phyloP scores from a whole-genome alignment of 2,888 invertebrate genomes.

The Alviniconcha strummeri region DNA sequence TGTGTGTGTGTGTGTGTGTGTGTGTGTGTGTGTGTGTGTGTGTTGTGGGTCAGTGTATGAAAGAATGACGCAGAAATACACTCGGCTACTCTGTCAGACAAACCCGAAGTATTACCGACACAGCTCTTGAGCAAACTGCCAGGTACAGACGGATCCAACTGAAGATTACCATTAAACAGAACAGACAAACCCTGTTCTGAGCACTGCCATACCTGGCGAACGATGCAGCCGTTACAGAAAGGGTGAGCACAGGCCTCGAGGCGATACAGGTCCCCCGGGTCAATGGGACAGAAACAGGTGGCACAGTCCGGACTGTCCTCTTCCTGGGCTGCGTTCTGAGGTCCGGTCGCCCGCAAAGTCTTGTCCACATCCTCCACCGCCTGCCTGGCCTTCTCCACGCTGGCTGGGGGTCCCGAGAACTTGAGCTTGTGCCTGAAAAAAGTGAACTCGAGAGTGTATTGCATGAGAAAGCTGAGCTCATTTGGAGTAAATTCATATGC shows the following conservation, averaged over 20 bases:
- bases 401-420: slow-evolving; percentile 44
- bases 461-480: too few relatives aligned
- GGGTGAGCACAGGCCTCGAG: slow-evolving; percentile 66
- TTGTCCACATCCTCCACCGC: slow-evolving; percentile 36
- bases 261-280: slow-evolving; percentile 51
- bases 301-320: slow-evolving; percentile 46
- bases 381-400: slow-evolving; percentile 40
- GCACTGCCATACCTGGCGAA: slow-evolving; percentile 33
- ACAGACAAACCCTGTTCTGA: too few relatives aligned
- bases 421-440: slow-evolving; percentile 44
- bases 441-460: too few relatives aligned
- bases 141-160: too few relatives aligned
- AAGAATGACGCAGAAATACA: neutral
- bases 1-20: too few relatives aligned
- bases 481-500: too few relatives aligned
- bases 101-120: too few relatives aligned
- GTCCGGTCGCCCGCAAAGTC: neutral
- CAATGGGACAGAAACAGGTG: slow-evolving; percentile 60
- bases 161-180: too few relatives aligned
- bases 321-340: neutral
- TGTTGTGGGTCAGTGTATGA: neutral
- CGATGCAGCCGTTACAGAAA: slow-evolving; percentile 61
- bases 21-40: neutral
- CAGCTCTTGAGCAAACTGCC: too few relatives aligned
- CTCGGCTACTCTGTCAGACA: too few relatives aligned